phyloP scores from a whole-genome alignment of 2,113 vertebrate genomes.

The Osmerus mordax region DNA sequence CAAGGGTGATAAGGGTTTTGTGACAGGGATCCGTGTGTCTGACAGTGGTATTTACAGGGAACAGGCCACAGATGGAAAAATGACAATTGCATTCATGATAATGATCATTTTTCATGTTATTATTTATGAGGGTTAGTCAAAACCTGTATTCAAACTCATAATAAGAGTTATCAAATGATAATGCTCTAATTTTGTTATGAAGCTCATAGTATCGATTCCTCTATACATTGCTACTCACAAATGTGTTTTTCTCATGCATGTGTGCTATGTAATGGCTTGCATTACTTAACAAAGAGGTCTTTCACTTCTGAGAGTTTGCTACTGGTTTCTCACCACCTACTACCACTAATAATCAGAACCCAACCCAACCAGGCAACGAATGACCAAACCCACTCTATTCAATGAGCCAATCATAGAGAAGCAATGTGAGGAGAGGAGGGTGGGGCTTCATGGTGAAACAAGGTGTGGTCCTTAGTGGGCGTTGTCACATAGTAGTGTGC shows the following conservation, averaged over 20 bases:
- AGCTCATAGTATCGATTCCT: not conserved
- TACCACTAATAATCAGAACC: constrained; percentile 32
- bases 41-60: too few species aligned
- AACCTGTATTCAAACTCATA: too few species aligned
- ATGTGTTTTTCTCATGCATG: not conserved
- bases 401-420: constrained; percentile 56
- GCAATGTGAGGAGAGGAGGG: constrained; percentile 43
- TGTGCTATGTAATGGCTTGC: constrained; percentile 1
- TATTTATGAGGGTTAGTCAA: too few species aligned
- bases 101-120: not conserved
- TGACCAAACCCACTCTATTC: constrained; percentile 20
- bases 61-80: constrained; percentile 30
- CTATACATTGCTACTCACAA: not conserved
- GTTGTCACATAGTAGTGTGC: constrained; percentile 46
- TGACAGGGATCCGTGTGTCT: too few species aligned
- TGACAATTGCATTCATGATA: constrained; percentile 16
- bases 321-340: constrained; percentile 34
- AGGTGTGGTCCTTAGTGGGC: constrained; percentile 67
- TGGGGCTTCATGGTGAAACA: constrained; percentile 61
- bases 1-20: too few species aligned
- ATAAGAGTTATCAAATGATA: not conserved
- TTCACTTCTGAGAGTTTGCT: constrained; percentile 16
- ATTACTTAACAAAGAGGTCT: constrained; percentile 26
- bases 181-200: not conserved
- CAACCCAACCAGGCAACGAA: constrained; percentile 33